phyloP scores from a whole-genome alignment of 2,888 invertebrate species.

The Schizotus pectinicornis region DNA sequence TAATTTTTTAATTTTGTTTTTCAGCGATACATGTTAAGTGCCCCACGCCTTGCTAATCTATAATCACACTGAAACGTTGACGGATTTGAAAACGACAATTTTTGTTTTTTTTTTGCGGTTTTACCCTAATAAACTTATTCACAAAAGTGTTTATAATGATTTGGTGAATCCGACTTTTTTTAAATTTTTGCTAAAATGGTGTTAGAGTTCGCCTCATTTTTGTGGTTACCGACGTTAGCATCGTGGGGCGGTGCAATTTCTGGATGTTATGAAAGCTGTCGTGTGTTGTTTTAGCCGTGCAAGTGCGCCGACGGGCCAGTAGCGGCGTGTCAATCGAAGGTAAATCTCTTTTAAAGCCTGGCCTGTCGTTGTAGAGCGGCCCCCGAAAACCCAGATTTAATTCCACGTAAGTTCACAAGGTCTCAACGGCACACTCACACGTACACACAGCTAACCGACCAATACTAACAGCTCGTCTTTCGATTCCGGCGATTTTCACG shows the following conservation, averaged over 20 bases:
- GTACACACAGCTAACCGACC: slow-evolving; percentile 23
- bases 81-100: too few relatives aligned
- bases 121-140: not conserved
- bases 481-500: not conserved
- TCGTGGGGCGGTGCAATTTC: slow-evolving; percentile 4
- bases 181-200: slow-evolving; percentile 34
- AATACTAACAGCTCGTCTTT: not conserved
- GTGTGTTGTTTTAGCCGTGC: slow-evolving; percentile 60
- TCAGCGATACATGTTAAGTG: slow-evolving; percentile 53
- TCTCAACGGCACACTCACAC: slow-evolving; percentile 12
- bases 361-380: slow-evolving; percentile 39
- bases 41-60: slow-evolving; percentile 49
- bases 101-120: too few relatives aligned
- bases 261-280: slow-evolving; percentile 47
- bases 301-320: slow-evolving; percentile 60
- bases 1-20: slow-evolving; percentile 49
- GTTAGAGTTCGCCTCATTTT: slow-evolving; percentile 18
- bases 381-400: slow-evolving; percentile 26
- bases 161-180: slow-evolving; percentile 4
- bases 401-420: slow-evolving; percentile 40
- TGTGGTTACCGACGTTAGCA: slow-evolving; percentile 7
- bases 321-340: slow-evolving; percentile 59
- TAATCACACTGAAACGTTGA: not conserved
- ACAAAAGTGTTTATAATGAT: not conserved
- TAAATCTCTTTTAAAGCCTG: slow-evolving; percentile 56